Base-by-base conservation (phyloP, 1,140 invertebrate species). In the Heliconius hewitsoni region DNA sequence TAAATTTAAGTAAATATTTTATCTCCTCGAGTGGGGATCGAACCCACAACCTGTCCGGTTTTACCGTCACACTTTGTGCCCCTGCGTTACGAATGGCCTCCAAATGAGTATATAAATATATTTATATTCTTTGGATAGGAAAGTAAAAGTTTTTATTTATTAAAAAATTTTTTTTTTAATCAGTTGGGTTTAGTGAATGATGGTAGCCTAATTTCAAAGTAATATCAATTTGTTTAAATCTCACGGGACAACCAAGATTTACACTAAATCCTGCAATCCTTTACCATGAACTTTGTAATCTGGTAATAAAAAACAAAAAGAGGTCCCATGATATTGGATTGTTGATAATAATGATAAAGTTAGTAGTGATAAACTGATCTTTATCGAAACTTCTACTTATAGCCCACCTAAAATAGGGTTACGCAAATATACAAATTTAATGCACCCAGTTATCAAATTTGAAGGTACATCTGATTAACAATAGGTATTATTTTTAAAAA, bases 251-350 rank as follows among this genome's bases (percentile, higher is more conserved):
- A 74, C 16, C 39, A 74, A 73, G 55, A 42, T 79, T 74, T 16
- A 46, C 60, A 4, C 0, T 60, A 70, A 50, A 42, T 57, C 27
- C 34, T 42, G 34, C 71, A 55, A 81, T 77, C 57, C 70, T 55
- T 81, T 60, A 77, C 46, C 16, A 57, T 77, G 18, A 52, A 50
- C n/a, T 46, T 72, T 3, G 46, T 77, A 81, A 81, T 81, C 79
- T 74, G 42, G 71, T 42, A 77, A 71, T 81, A 81, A 77, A 81
- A 77, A 71, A 77, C 79, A 50, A 70, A n/a, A 66, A 66, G 60
- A 66, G 60, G 60, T 66, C 60, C 60, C 60, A 27, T 27, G 60
- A 66, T 66, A 66, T 66, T 30, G 23, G 27, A 66, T 66, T 5
- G 9, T n/a, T 30, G 34, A 8, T 37, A 16, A 66, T 66, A 76